Evolutionary conservation across 2,888 invertebrate genomes (phyloP), one percentile per base, ranked within the genome.

Genomic region (Orthonychiurus folsomi): DNA sequence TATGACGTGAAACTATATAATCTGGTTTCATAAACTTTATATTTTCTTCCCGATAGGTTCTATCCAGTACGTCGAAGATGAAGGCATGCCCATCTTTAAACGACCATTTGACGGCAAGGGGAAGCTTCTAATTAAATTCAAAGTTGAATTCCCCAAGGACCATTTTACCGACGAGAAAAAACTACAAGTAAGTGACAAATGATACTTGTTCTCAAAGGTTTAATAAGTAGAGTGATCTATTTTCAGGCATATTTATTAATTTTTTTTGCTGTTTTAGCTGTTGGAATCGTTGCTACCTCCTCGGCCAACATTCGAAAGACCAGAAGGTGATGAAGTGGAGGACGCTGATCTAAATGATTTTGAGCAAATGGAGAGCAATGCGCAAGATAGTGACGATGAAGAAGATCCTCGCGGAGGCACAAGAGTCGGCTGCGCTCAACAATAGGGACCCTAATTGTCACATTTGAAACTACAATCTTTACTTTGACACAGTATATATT

Each of bases 51-150:
- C 74, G 76, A 48, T 68, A 80, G 81, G 79, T 60, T 74, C 76
- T 61, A 78, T 88, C 1, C 89, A 88, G 76, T 85, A 86, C 66
- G 84, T 95, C 62, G 80, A 80, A 66, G 87, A 86, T 3, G 92
- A 93, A 78, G 95, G 95, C 24, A 95, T 95, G 93, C 95, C 95
- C 1, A 81, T 84, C 48, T 85, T 85, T 74, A 87, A 86, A 76
- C 88, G 87, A 77, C 89, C 91, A 3, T 87, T 88, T 76, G 88
- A 90, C 73, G 15, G 9, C 15, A 87, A 85, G 76, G 95, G 95
- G 60, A 87, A 91, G 77, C 80, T 96, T 58, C 87, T 87, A 75
- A 83, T 95, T 62, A 87, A 88, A 73, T 93, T 96, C 80, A 85
- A 86, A 74, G 85, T 95, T 60, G 82, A 83, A 65, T 94, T 94